These are phyloP conservation scores for Fabriciana adippe DNA, from an alignment of 2,888 invertebrate species.

Conservation along the genomic window DNA sequence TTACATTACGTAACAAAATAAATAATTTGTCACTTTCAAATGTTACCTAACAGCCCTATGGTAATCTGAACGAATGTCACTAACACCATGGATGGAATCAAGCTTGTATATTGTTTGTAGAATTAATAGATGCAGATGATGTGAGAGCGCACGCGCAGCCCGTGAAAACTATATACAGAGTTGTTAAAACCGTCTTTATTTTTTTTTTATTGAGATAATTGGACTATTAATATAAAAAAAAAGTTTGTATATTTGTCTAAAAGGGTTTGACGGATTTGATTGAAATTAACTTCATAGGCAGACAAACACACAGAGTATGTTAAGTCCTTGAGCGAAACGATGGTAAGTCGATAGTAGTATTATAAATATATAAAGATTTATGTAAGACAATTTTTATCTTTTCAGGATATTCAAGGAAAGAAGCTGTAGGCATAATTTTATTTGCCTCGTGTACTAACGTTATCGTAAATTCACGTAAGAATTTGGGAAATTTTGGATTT, in stretches of 20 bases:
- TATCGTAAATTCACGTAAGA: no score
- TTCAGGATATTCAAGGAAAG: no score
- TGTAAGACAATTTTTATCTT: no score
- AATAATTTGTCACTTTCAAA: not conserved
- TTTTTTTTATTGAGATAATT: not conserved
- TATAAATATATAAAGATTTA: no score
- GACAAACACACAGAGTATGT: no score
- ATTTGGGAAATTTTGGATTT: no score
- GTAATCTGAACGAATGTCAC: not conserved
- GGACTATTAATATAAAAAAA: not conserved
- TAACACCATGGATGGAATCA: slow-evolving; percentile 10
- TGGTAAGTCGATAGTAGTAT: no score
- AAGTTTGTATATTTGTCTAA: not conserved
- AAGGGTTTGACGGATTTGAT: no score
- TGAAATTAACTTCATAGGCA: no score
- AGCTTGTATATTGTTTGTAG: slow-evolving; percentile 35
- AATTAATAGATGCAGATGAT: slow-evolving; percentile 47
- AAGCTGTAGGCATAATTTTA: no score
- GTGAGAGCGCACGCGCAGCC: slow-evolving; percentile 55
- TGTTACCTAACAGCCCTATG: not conserved
- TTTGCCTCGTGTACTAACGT: no score
- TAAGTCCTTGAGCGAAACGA: no score
- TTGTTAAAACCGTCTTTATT: slow-evolving; percentile 34
- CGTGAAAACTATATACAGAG: slow-evolving; percentile 44
- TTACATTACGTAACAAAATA: not conserved